Base-by-base conservation (phyloP, 2,113 vertebrate genomes). In the Pogonocichla stellata region DNA sequence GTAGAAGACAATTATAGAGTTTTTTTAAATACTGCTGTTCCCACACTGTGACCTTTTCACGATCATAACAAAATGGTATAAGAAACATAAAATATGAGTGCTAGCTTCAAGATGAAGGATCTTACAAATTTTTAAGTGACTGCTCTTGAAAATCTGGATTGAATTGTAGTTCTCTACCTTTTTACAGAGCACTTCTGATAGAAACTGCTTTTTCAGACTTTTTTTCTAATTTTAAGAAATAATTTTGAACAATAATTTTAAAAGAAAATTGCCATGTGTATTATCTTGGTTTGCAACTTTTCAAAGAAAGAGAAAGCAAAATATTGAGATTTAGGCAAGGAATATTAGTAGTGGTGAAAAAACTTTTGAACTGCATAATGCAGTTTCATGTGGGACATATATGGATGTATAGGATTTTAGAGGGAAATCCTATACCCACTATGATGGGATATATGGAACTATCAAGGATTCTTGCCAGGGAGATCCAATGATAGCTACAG, bases 401-500 rank as follows among this genome's bases (percentile, higher is more conserved):
- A 43, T 36, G 33, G 22, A 56, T 14, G 3, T 16, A 4, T 3
- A 43, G 28, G n/a, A 69, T 82, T 69, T 88, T 36, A 62, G n/a
- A 92, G 42, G 33, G 60, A 64, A 62, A 51, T 47, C 12, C 48
- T 67, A 1, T 22, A 29, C 6, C 11, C 11, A 12, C 16, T 34
- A 33, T 54, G 12, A 43, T 54, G 33, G 23, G 31, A 29, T 48
- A 28, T 5, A 33, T 60, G 17, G n/a, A 84, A 47, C 22, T 50
- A 42, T 47, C 23, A 38, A 92, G 54, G 36, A 60, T 6, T 12
- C 19, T 28, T 1, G 1, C 19, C 40, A 53, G 22, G 28, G 10
- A 19, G 28, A 58, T 28, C 10, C 56, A 71, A 17, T 0, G 1
- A 22, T 1, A 2, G 45, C 9, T 50, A 36, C 31, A 25, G 7